Conservation (phyloP, 2,113 vertebrate species). For the Tetrao urogallus region DNA sequence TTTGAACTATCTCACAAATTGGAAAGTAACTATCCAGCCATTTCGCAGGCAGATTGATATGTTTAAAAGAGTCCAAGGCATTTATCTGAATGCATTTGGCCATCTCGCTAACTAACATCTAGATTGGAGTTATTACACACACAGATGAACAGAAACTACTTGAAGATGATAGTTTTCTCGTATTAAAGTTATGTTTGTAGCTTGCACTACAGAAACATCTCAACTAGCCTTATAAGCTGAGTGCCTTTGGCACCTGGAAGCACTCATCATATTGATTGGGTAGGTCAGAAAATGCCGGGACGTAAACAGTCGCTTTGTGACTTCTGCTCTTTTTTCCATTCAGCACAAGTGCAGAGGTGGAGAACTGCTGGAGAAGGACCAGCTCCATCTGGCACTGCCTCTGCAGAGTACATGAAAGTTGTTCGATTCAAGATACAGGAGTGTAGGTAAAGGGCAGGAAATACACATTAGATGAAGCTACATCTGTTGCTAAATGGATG, state of each 20-base stretch:
- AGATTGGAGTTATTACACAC: constrained; percentile 28
- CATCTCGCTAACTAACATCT: constrained; percentile 42
- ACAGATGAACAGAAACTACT: constrained; percentile 44
- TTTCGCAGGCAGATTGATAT: constrained; percentile 68
- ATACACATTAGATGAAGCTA: background rate
- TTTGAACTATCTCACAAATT: constrained; percentile 73
- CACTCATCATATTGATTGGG: background rate
- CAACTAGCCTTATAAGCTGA: background rate
- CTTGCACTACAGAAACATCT: constrained; percentile 7
- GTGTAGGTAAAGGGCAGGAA: background rate
- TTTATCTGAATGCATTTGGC: constrained; percentile 53
- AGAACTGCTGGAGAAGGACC: constrained; percentile 15
- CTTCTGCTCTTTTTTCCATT: background rate
- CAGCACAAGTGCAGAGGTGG: background rate
- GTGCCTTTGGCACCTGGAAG: background rate
- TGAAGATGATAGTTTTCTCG: constrained; percentile 19
- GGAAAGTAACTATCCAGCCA: constrained; percentile 62
- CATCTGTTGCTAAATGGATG: accelerated
- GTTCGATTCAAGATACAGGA: background rate
- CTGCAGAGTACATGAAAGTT: background rate
- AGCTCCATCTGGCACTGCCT: constrained; percentile 12
- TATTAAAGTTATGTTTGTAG: constrained; percentile 24
- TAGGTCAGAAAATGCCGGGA: constrained; percentile 17
- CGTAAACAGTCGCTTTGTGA: background rate
- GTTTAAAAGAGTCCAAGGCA: constrained; percentile 58